phyloP scores from a whole-genome alignment of 1,140 invertebrate genomes.

The Plutomurus gul region DNA sequence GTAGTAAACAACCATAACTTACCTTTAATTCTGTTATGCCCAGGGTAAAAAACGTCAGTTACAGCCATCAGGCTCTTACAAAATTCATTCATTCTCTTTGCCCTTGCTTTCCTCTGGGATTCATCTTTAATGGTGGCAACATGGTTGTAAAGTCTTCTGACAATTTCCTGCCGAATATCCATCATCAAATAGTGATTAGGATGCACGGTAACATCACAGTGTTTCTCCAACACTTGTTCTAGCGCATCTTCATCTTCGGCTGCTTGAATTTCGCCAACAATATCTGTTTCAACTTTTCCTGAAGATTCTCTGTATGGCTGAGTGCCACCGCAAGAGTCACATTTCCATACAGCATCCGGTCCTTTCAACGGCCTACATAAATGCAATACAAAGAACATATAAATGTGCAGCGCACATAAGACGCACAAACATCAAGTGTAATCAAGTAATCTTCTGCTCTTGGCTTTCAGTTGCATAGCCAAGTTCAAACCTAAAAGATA shows the following conservation, averaged over 20 bases:
- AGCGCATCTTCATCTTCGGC: constrained; percentile 30
- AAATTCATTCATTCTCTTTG: constrained; percentile 19
- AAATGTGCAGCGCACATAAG: too few relatives aligned
- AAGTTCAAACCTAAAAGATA: too few relatives aligned
- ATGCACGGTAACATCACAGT: constrained; percentile 31
- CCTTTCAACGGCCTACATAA: constrained; percentile 42
- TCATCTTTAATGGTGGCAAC: constrained; percentile 28
- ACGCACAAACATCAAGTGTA: too few relatives aligned
- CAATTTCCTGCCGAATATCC: constrained; percentile 39
- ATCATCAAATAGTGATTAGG: constrained; percentile 43
- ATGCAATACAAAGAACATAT: too few relatives aligned
- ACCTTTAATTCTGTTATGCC: constrained; percentile 43
- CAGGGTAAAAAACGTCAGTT: constrained; percentile 31
- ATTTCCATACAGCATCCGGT: constrained; percentile 34
- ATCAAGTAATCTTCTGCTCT: too few relatives aligned
- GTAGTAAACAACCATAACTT: too few relatives aligned
- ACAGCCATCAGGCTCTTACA: constrained; percentile 4
- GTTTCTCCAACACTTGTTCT: constrained; percentile 22
- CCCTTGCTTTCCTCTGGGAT: not conserved
- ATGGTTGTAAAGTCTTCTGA: constrained; percentile 33
- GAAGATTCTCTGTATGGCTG: constrained; percentile 30
- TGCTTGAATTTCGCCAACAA: constrained; percentile 31
- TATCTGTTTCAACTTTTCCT: constrained; percentile 25
- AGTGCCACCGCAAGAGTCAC: constrained; percentile 31
- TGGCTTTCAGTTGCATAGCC: too few relatives aligned